Evolutionary conservation across 2,113 vertebrate species (phyloP).

Genomic region (Oplegnathus fasciatus): DNA sequence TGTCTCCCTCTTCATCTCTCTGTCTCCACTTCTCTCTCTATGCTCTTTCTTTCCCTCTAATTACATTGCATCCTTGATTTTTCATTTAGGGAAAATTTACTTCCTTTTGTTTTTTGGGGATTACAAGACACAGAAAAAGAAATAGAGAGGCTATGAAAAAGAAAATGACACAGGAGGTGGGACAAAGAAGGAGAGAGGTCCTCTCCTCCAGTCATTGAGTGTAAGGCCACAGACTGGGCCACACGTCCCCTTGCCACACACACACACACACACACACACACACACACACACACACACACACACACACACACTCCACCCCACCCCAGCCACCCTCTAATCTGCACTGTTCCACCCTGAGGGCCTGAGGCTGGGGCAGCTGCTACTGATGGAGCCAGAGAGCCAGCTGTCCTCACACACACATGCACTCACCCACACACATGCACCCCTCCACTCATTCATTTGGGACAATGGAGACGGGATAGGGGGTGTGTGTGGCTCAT

Average conservation of each 20-base stretch:
- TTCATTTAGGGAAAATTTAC: slow-evolving; percentile 3
- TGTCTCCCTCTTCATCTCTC: slow-evolving; percentile 29
- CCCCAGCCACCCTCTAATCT: slow-evolving; percentile 79
- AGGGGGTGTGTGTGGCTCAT: slow-evolving; percentile 68
- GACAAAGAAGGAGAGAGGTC: slow-evolving; percentile 62
- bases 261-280: slow-evolving; percentile 30
- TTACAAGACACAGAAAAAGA: slow-evolving; percentile 1
- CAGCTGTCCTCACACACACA: slow-evolving; percentile 91
- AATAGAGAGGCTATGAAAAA: slow-evolving; percentile 27
- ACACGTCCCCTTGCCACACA: slow-evolving; percentile 86
- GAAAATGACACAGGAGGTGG: slow-evolving; percentile 76
- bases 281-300: slow-evolving; percentile 43
- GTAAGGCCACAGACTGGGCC: slow-evolving; percentile 86
- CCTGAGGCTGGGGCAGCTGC: slow-evolving; percentile 91
- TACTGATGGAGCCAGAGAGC: slow-evolving; percentile 88
- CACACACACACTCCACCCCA: slow-evolving; percentile 38
- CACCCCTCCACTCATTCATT: slow-evolving; percentile 73
- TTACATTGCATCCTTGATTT: slow-evolving; percentile 39
- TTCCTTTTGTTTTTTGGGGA: slow-evolving; percentile 30
- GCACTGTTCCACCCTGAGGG: slow-evolving; percentile 89
- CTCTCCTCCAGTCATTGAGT: slow-evolving; percentile 89
- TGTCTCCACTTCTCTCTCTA: slow-evolving; percentile 60
- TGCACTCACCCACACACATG: slow-evolving; percentile 51
- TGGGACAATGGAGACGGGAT: slow-evolving; percentile 82
- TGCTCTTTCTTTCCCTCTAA: slow-evolving; percentile 12